Conservation (phyloP, 2,888 invertebrate genomes). For the Ennomos erosarius region DNA sequence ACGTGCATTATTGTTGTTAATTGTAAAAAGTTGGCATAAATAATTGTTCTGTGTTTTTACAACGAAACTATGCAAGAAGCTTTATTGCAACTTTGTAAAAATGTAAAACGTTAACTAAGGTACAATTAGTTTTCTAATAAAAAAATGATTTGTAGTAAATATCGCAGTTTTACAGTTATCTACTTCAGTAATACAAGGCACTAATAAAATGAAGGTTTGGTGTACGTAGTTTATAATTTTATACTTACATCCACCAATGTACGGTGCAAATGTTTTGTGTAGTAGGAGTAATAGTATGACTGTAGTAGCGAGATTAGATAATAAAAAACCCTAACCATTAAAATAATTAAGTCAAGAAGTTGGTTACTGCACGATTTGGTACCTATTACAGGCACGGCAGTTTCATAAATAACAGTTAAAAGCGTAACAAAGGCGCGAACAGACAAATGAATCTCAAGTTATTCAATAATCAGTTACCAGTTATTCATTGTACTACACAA, state of each 20-base stretch:
- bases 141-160: neutral
- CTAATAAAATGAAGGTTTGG: too few relatives aligned
- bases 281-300: neutral
- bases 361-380: too few relatives aligned
- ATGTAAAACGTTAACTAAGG: constrained; percentile 12
- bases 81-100: constrained; percentile 28
- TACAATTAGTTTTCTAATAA: constrained; percentile 9
- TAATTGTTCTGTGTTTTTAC: constrained; percentile 38
- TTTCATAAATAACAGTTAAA: constrained; percentile 31
- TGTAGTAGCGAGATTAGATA: neutral
- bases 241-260: too few relatives aligned
- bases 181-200: too few relatives aligned
- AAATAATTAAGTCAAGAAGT: too few relatives aligned
- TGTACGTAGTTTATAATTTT: too few relatives aligned
- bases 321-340: too few relatives aligned
- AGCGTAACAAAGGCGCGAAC: constrained; percentile 67
- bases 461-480: too few relatives aligned
- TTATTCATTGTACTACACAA: too few relatives aligned
- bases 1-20: constrained; percentile 43
- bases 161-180: too few relatives aligned
- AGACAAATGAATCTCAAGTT: constrained; percentile 68
- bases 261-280: too few relatives aligned
- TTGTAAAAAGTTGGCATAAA: constrained; percentile 38
- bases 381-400: neutral
- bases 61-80: constrained; percentile 17